phyloP scores from a whole-genome alignment of 2,797 vertebrate species.

The Sebastes flavidus region DNA sequence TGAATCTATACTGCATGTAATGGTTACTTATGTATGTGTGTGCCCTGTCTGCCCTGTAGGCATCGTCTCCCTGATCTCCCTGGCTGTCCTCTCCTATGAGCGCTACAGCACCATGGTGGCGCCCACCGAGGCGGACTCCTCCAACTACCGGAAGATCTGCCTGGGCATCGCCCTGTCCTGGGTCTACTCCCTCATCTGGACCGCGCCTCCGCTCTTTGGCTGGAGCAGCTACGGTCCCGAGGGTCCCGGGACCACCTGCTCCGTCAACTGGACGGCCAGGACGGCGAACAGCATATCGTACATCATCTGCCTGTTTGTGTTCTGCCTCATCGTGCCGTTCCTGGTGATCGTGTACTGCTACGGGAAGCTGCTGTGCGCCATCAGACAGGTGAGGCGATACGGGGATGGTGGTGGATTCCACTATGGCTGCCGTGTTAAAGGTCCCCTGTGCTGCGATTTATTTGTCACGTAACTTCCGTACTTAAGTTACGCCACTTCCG shows the following conservation, averaged over 20 bases:
- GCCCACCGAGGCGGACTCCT: slow-evolving; percentile 80
- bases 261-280: slow-evolving; percentile 85
- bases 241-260: slow-evolving; percentile 87
- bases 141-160: slow-evolving; percentile 83
- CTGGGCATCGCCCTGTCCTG: slow-evolving; percentile 83
- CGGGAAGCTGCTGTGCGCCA: slow-evolving; percentile 82
- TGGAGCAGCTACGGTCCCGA: slow-evolving; percentile 88
- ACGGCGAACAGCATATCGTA: slow-evolving; percentile 83
- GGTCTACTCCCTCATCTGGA: slow-evolving; percentile 86
- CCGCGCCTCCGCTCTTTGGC: slow-evolving; percentile 83
- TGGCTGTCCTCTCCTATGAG: slow-evolving; percentile 88
- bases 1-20: not conserved
- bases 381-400: slow-evolving; percentile 83
- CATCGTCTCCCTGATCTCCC: slow-evolving; percentile 85
- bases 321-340: slow-evolving; percentile 86
- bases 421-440: not conserved
- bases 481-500: no score
- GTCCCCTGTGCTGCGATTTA: not conserved
- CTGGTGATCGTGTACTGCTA: slow-evolving; percentile 85
- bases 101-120: slow-evolving; percentile 85
- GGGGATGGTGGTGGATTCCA: not conserved
- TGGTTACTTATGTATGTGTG: not conserved
- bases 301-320: slow-evolving; percentile 86
- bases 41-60: slow-evolving; percentile 63
- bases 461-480: no score